Conservation (phyloP, 2,113 vertebrate species). For the Heterochromis multidens region DNA sequence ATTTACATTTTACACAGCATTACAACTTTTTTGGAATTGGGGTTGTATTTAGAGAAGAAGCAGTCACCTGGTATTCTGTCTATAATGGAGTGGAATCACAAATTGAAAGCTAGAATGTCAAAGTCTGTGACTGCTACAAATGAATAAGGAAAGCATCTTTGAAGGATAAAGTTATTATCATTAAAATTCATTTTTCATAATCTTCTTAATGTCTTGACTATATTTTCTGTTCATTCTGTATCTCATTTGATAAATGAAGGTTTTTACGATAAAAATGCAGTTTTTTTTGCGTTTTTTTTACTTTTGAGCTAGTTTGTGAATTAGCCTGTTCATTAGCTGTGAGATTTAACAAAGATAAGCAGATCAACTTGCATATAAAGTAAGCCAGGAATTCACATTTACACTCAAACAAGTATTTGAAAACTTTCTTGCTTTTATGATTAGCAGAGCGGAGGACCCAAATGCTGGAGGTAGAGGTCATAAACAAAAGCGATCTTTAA, state of each 20-base stretch:
- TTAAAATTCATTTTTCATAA: neutral
- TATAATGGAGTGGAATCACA: neutral
- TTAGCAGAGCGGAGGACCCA: neutral
- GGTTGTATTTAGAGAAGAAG: neutral
- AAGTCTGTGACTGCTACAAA: neutral
- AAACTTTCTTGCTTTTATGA: neutral
- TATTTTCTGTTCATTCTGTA: neutral
- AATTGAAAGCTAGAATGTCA: neutral
- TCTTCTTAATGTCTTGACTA: neutral
- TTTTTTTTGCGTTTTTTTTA: too few relatives aligned
- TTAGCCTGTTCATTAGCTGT: neutral
- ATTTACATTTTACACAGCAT: neutral
- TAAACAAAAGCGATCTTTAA: neutral
- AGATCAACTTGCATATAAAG: neutral
- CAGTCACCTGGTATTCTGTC: neutral
- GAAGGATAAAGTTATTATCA: neutral
- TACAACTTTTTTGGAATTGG: neutral
- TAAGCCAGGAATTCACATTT: neutral
- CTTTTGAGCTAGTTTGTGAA: neutral
- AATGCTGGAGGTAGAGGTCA: neutral
- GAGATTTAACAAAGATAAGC: neutral
- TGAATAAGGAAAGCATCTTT: neutral
- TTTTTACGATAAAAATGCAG: neutral
- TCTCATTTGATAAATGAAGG: neutral
- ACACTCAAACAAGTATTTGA: neutral